phyloP scores from a whole-genome alignment of 2,113 vertebrate genomes.

The Aptenodytes patagonicus region DNA sequence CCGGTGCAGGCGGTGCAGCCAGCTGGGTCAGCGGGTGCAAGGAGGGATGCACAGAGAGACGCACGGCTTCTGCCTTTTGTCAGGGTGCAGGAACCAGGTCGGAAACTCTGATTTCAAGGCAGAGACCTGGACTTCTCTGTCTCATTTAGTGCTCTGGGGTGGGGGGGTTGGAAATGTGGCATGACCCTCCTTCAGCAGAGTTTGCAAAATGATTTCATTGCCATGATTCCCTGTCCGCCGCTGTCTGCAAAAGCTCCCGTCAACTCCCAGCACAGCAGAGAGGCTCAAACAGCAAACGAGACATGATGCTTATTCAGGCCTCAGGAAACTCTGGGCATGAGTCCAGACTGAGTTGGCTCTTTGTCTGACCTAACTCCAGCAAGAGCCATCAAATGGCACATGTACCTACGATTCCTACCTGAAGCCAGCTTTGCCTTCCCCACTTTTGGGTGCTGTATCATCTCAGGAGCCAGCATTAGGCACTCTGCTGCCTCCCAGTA shows the following conservation, averaged over 20 bases:
- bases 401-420: not conserved
- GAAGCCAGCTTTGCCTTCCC: not conserved
- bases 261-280: not conserved
- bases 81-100: not conserved
- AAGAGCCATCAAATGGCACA: not conserved
- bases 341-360: not conserved
- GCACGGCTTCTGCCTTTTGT: not conserved
- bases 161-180: accelerated
- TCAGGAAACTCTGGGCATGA: not conserved
- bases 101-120: not conserved
- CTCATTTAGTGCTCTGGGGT: not conserved
- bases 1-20: not conserved
- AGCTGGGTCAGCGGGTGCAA: constrained; percentile 24
- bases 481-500: not conserved
- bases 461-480: not conserved
- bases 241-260: not conserved
- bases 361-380: not conserved
- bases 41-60: not conserved
- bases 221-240: accelerated
- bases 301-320: not conserved
- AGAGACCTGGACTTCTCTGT: not conserved
- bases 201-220: not conserved
- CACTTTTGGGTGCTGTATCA: not conserved
- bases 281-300: not conserved
- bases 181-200: accelerated